phyloP scores from a whole-genome alignment of 2,888 invertebrate genomes.

The Ametastegia equiseti region DNA sequence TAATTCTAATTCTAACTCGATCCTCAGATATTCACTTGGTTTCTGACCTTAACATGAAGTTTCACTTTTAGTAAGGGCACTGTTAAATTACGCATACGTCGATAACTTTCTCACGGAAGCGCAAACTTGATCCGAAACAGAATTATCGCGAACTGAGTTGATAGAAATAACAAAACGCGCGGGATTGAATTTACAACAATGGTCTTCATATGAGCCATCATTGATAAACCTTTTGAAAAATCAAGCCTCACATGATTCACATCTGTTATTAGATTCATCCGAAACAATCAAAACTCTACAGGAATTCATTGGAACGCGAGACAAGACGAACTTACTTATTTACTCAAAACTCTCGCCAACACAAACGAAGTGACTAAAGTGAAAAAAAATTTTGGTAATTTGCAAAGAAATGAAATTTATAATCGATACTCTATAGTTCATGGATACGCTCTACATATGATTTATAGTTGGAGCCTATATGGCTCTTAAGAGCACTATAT shows the following conservation, averaged over 20 bases:
- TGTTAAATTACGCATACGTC: too few species aligned
- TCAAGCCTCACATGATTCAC: not conserved
- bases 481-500: too few species aligned
- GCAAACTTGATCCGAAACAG: not conserved
- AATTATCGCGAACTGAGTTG: not conserved
- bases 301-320: not conserved
- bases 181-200: not conserved
- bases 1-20: too few species aligned
- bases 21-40: too few species aligned
- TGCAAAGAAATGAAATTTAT: too few species aligned
- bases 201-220: not conserved
- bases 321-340: not conserved
- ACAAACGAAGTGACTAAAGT: not conserved
- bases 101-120: not conserved
- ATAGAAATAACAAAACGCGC: not conserved
- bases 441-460: too few species aligned
- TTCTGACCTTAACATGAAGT: too few species aligned
- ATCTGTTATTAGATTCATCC: not conserved
- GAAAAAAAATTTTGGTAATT: too few species aligned
- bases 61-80: too few species aligned
- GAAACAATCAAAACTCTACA: not conserved
- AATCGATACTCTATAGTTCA: too few species aligned
- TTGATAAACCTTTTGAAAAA: not conserved
- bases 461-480: too few species aligned
- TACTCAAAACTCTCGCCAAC: not conserved